Evolutionary conservation across 2,888 invertebrate genomes (phyloP).

Genomic region (Papilio gigon): DNA sequence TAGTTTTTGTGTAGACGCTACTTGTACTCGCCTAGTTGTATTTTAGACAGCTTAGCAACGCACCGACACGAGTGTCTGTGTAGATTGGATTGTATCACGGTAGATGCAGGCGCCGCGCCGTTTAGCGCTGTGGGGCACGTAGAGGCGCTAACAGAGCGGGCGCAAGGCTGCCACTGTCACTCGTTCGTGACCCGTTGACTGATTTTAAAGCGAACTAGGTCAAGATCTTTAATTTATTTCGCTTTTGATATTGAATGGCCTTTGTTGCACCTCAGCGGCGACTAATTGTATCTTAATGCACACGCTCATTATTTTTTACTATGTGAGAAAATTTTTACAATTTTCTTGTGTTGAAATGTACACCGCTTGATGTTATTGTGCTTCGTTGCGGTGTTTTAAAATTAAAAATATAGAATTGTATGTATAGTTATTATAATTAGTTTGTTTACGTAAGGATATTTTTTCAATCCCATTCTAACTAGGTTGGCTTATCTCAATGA

Average conservation of each 20-base stretch:
- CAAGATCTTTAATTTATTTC: conserved; percentile 77
- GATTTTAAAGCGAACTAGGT: conserved; percentile 75
- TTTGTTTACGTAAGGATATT: conserved; percentile 28
- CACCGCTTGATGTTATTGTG: conserved; percentile 1
- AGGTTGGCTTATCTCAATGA: conserved; percentile 14
- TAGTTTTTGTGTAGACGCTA: conserved; percentile 20
- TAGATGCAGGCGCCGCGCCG: conserved; percentile 39
- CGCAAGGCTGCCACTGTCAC: conserved; percentile 78
- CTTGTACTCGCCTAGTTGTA: neutral
- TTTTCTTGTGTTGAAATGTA: conserved; percentile 23
- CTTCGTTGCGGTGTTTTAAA: neutral
- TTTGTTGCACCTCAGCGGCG: conserved; percentile 52
- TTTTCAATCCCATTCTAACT: conserved; percentile 4
- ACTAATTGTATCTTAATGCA: conserved; percentile 43
- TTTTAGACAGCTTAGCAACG: neutral
- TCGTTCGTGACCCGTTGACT: conserved; percentile 80
- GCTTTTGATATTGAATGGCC: conserved; percentile 67
- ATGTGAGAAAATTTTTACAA: conserved; percentile 33
- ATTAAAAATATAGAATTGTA: conserved; percentile 4
- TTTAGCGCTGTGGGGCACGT: conserved; percentile 63
- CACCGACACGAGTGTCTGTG: neutral
- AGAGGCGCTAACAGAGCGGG: conserved; percentile 62
- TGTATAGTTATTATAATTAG: conserved; percentile 4
- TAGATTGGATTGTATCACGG: neutral
- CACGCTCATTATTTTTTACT: conserved; percentile 42